Conservation (phyloP, 2,113 vertebrate species). For the Corythornis cristatus region DNA sequence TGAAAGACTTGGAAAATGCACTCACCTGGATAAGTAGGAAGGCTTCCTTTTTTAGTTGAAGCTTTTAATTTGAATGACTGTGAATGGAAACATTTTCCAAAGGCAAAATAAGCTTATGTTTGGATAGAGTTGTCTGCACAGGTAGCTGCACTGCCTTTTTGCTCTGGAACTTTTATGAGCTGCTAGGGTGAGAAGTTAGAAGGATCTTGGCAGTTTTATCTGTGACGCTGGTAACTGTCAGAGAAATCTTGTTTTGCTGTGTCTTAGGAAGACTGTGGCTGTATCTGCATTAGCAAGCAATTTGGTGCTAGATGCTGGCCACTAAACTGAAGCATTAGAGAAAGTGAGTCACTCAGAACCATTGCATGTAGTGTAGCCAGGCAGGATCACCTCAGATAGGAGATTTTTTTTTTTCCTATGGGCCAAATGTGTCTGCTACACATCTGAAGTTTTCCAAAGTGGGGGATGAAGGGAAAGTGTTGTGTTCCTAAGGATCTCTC, state of each 20-base stretch:
- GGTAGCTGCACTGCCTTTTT: not conserved
- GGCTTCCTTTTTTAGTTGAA: not conserved
- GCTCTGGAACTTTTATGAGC: not conserved
- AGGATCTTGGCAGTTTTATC: not conserved
- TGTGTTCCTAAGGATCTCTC: not conserved
- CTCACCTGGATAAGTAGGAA: not conserved
- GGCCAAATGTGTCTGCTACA: not conserved
- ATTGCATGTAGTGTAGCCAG: not conserved
- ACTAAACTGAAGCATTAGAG: not conserved
- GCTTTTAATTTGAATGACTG: not conserved
- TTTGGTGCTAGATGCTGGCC: not conserved
- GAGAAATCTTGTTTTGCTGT: not conserved
- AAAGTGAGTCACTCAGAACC: not conserved
- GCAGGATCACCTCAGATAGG: not conserved
- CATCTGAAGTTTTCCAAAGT: not conserved
- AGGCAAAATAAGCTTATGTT: not conserved
- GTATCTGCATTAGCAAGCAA: not conserved
- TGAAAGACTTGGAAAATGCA: not conserved
- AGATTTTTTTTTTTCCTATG: not conserved
- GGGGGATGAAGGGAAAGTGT: not conserved
- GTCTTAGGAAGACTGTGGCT: not conserved
- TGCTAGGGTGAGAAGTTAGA: not conserved
- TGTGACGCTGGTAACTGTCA: not conserved
- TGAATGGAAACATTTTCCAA: not conserved
- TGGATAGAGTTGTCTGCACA: not conserved